Base-by-base conservation (phyloP, 2,888 invertebrate species). In the Brenthis ino region DNA sequence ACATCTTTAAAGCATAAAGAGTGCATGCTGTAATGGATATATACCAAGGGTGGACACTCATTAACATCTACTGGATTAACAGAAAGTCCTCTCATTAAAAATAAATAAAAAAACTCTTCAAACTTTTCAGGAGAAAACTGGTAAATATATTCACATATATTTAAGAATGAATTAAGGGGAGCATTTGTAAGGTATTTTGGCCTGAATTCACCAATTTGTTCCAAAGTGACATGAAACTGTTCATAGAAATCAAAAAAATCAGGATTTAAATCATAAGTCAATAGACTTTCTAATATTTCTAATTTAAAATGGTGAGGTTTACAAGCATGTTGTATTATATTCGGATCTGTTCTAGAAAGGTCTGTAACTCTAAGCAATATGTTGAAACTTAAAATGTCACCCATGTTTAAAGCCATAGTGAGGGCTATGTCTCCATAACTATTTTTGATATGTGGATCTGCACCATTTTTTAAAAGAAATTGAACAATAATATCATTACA, bases 41-140 rank as follows among this genome's bases (percentile, higher is more conserved):
- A 91, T 8, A 91, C 91, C 28, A 93, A 75, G 1, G 93, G 93
- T 53, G 93, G 93, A 74, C 93, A 93, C 77, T 93, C 91, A 75
- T 83, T 82, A 55, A 77, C 72, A 75, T 84, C 77, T n/a, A 79
- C 69, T 43, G 89, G 85, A 84, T 93, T 84, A 5, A 91, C 89
- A 58, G 82, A 75, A 5, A 89, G 85, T 24, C 93, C 93, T 77
- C 87, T 83, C 77, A 84, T 85, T 0, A 93, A 78, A 69, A 91
- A 86, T 65, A 91, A 80, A 77, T 87, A 84, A 69, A 93, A 87
- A 64, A 87, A 86, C 69, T 89, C 86, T 70, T 70, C 79, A 72
- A 92, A 93, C 61, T 85, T 87, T 20, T 88, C 86, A 33, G 77
- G 77, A 20, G 85, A 86, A 53, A 80, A 77, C 16, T 81, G 82